Base-by-base conservation (phyloP, 2,888 invertebrate genomes). In the Ornithoptera priamus region DNA sequence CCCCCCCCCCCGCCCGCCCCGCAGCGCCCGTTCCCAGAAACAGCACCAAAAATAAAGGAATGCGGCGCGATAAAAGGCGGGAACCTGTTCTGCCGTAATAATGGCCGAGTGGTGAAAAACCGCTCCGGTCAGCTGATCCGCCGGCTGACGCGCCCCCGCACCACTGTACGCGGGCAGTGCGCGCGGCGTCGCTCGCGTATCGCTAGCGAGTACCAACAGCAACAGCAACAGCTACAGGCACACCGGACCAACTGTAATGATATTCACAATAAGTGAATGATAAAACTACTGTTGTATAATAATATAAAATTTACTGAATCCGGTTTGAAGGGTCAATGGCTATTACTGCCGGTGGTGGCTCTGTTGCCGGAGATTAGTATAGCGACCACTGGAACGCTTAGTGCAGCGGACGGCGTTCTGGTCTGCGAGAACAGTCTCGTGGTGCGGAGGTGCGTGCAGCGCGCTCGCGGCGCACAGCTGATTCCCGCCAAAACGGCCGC, bases 401-500 rank as follows among this genome's bases (percentile, higher is more conserved):
- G 0, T 30, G 30, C 30, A 30, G 30, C 5, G 3, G 30, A 0
- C 30, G 0, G 30, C 30, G 24, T 24, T 30, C 3, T 3, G 30
- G 30, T 30, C 30, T 30, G 30, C 5, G 5, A 5, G 4, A 30
- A 30, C 3, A 30, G 30, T 30, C 30, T 62, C 72, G 67, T 74
- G 61, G 69, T 75, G 66, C 58, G 17, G 61, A 58, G 71, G 70
- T 72, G 71, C 59, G 75, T 74, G 64, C 68, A 74, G 76, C 78
- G 74, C 74, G 75, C 75, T 74, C 62, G 62, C 60, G 57, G 24
- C 66, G 62, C 74, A 75, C 79, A 80, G 80, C 80, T 80, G 80
- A 80, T 78, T 79, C 78, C 78, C 80, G 80, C 80, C 79, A 79
- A 77, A 79, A 75, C 76, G 67, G 74, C 76, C 75, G 74, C 75